Percentiles rank a stretch among this genome's conserved stretches.
These are phyloP conservation scores for Agrochola circellaris DNA, from an alignment of 2,888 invertebrate species.

Conservation along the genomic window DNA sequence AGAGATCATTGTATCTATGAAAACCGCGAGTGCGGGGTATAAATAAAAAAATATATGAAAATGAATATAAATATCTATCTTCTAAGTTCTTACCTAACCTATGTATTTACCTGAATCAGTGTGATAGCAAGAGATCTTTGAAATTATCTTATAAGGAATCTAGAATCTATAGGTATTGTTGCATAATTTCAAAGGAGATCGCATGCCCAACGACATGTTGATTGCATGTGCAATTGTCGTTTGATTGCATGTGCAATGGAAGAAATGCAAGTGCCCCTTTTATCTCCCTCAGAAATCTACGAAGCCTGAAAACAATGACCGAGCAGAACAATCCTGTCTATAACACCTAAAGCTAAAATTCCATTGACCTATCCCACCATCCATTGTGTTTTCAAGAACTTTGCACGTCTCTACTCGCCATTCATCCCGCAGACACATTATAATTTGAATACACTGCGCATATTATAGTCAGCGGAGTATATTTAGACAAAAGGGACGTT, in stretches of 20 bases:
- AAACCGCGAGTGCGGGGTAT: too few relatives aligned
- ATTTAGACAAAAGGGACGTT: constrained; percentile 63
- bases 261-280: neutral
- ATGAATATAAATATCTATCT: too few relatives aligned
- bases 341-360: neutral
- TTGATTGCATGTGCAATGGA: neutral
- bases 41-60: too few relatives aligned
- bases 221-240: too few relatives aligned
- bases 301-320: too few relatives aligned
- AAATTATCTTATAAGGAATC: neutral
- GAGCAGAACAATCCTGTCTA: too few relatives aligned
- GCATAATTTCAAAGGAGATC: neutral
- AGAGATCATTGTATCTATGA: too few relatives aligned
- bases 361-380: neutral
- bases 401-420: neutral
- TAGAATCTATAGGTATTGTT: neutral
- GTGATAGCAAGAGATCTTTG: neutral
- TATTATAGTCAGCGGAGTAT: constrained; percentile 49
- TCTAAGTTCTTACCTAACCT: neutral
- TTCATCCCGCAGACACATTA: constrained; percentile 14
- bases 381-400: neutral
- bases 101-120: neutral
- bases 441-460: constrained; percentile 28
- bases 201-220: neutral
- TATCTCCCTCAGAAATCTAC: too few relatives aligned